Evolutionary conservation across 2,888 invertebrate species (phyloP), one percentile per base, ranked within the genome.

Genomic region (Phytoseiulus persimilis): DNA sequence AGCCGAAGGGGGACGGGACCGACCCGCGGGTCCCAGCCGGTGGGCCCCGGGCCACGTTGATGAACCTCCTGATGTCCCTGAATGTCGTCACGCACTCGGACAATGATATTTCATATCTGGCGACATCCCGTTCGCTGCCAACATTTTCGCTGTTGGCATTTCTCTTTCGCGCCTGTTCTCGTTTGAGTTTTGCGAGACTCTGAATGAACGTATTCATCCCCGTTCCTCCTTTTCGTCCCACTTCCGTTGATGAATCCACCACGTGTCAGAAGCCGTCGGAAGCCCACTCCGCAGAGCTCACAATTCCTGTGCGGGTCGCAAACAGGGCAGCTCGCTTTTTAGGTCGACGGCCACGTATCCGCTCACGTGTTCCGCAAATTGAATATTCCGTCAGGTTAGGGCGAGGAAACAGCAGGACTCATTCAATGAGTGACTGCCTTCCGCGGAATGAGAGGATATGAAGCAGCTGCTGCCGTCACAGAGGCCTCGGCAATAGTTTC

Each of bases 331-430:
- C 65, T 65, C 65, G 65, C 28, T 65, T 65, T 65, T 65, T 65
- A 65, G 65, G 65, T 65, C 65, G 65, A 65, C 65, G 65, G 65
- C 65, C 18, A 65, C 65, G 65, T 65, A 65, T 65, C 18, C 65
- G 65, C 65, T 65, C 11, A 65, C 65, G 65, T 65, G 65, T 65
- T 23, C 18, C 87, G 45, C 87, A 87, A 87, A 87, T 87, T 87
- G 87, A 87, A 87, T 87, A 87, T 87, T 87, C 33, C 33, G 33
- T 39, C 33, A 87, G 45, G 87, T 65, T 65, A 65, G 65, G 65
- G 65, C 65, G 65, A 65, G 65, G 65, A 28, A 14, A 28, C 65
- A 23, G 65, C 65, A 65, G 65, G 65, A 65, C 65, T 65, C 65
- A 65, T 65, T 65, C 65, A 65, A 65, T 65, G 65, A 65, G 65